phyloP scores from a whole-genome alignment of 1,140 invertebrate genomes.

The Oedothorax gibbosus region DNA sequence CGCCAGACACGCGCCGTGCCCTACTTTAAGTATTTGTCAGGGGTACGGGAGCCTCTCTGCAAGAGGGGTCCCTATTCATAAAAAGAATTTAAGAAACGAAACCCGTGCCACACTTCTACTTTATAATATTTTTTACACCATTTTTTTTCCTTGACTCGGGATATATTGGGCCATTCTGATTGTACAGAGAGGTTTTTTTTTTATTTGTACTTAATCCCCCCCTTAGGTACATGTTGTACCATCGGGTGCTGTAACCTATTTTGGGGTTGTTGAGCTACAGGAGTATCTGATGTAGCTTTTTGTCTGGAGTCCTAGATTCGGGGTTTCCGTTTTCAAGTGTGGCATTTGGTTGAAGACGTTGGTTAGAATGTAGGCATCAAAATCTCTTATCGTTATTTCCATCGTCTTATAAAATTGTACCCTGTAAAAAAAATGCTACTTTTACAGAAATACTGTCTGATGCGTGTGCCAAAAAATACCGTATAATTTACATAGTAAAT shows the following conservation, averaged over 20 bases:
- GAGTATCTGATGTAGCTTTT: neutral
- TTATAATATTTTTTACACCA: constrained; percentile 2
- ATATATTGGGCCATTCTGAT: neutral
- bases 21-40: constrained; percentile 19
- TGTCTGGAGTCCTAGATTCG: too few species aligned
- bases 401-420: too few species aligned
- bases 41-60: neutral
- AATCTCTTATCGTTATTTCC: too few species aligned
- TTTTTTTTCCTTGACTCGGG: constrained; percentile 12
- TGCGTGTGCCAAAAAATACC: too few species aligned
- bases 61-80: neutral
- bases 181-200: constrained; percentile 1
- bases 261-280: constrained; percentile 18
- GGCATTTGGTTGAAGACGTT: too few species aligned
- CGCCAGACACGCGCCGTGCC: constrained; percentile 20
- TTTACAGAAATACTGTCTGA: too few species aligned
- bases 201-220: neutral
- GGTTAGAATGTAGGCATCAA: too few species aligned
- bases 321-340: too few species aligned
- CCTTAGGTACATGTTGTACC: neutral
- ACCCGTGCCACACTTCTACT: constrained; percentile 4
- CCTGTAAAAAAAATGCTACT: too few species aligned
- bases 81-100: neutral
- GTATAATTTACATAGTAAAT: too few species aligned
- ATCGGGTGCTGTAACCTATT: constrained; percentile 27